Conservation (phyloP, 2,797 vertebrate genomes). For the Enteromius unitaeniatus region DNA sequence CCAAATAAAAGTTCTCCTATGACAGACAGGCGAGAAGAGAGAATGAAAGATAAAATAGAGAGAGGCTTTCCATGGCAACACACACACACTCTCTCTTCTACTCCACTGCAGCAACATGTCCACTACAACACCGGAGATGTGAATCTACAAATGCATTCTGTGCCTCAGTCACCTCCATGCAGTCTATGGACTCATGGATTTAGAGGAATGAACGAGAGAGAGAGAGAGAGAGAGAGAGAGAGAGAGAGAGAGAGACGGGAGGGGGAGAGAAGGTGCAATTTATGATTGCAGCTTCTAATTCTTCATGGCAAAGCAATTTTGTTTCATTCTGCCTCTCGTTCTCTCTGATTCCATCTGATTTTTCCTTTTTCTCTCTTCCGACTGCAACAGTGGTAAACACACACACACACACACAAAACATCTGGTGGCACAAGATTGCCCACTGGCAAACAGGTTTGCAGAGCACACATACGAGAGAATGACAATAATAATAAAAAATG, state of each 20-base stretch:
- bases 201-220: conserved; percentile 18
- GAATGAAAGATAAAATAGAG: conserved; percentile 12
- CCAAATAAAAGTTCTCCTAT: conserved; percentile 41
- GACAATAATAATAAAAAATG: not conserved
- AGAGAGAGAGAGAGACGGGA: not conserved
- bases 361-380: not conserved
- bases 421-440: conserved; percentile 40
- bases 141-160: conserved; percentile 36
- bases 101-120: conserved; percentile 55
- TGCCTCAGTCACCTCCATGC: conserved; percentile 17
- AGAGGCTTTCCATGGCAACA: conserved; percentile 9
- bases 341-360: not conserved
- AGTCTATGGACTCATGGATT: conserved; percentile 35
- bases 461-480: not conserved
- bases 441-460: conserved; percentile 68
- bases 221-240: conserved; percentile 34
- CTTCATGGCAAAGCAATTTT: conserved; percentile 53
- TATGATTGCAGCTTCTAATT: conserved; percentile 62
- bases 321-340: conserved; percentile 53
- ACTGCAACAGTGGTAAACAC: conserved; percentile 19
- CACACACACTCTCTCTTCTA: not conserved
- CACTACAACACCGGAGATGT: conserved; percentile 46
- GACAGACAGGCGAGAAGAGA: conserved; percentile 14
- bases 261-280: conserved; percentile 38
- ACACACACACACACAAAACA: not conserved